These are phyloP conservation scores for Papilio helenus DNA, from an alignment of 1,140 invertebrate species.

Conservation along the genomic window DNA sequence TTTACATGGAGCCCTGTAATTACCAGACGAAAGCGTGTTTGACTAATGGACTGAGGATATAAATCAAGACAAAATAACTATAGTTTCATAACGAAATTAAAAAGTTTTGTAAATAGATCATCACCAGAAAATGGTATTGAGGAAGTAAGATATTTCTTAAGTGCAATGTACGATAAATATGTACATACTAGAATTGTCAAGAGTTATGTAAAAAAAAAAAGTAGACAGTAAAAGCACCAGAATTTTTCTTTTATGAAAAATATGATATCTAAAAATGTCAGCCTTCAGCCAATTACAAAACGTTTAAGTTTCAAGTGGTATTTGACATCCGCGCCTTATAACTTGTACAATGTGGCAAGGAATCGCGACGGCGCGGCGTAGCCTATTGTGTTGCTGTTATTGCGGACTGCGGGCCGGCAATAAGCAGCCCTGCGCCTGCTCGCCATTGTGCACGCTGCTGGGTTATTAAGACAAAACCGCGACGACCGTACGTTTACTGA, in stretches of 20 bases:
- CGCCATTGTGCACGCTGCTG: slow-evolving; percentile 62
- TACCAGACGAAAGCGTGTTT: slow-evolving; percentile 6
- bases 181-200: not conserved
- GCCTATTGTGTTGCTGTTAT: slow-evolving; percentile 70
- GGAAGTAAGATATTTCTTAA: not conserved
- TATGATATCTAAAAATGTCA: not conserved
- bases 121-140: not conserved
- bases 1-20: not conserved
- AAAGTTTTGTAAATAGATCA: not conserved
- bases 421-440: slow-evolving; percentile 66
- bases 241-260: not conserved
- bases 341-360: slow-evolving; percentile 61
- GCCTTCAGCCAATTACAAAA: slow-evolving; percentile 15
- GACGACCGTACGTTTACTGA: slow-evolving; percentile 50
- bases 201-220: not conserved
- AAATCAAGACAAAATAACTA: slow-evolving; percentile 8
- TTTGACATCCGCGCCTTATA: slow-evolving; percentile 37
- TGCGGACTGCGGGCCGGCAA: slow-evolving; percentile 68
- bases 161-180: no score
- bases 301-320: slow-evolving; percentile 24
- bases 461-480: slow-evolving; percentile 70
- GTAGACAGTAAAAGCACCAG: no score
- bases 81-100: not conserved
- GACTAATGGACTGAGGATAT: not conserved
- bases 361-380: slow-evolving; percentile 59